These are phyloP conservation scores for Matsumurasca onukii DNA, from an alignment of 1,140 invertebrate genomes.

Conservation along the genomic window DNA sequence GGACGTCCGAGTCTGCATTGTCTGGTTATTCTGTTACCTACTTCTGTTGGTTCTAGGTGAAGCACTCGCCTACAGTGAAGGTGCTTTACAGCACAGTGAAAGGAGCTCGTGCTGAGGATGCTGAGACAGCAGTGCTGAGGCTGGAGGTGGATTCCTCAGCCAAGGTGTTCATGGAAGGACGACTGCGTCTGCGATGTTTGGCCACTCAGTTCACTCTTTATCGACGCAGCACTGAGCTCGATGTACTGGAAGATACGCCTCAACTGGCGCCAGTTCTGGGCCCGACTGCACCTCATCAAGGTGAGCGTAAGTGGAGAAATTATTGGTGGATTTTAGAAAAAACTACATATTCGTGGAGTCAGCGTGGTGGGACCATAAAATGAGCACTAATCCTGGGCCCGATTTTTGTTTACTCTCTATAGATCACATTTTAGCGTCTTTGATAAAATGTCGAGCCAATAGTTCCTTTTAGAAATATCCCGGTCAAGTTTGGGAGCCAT, in stretches of 20 bases:
- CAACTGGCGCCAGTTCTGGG: slow-evolving; percentile 51
- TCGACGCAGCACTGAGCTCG: slow-evolving; percentile 45
- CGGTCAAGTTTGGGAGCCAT: too few species aligned
- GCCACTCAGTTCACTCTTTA: slow-evolving; percentile 52
- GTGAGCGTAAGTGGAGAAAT: too few species aligned
- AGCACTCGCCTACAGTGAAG: background rate
- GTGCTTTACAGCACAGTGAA: background rate
- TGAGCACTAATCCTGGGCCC: too few species aligned
- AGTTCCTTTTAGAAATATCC: too few species aligned
- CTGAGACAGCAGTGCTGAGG: slow-evolving; percentile 32
- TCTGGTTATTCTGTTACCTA: too few species aligned
- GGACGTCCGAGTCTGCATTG: too few species aligned
- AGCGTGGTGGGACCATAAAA: too few species aligned
- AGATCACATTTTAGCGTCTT: too few species aligned
- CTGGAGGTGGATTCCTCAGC: slow-evolving; percentile 47
- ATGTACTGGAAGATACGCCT: slow-evolving; percentile 51
- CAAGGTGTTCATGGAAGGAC: slow-evolving; percentile 49
- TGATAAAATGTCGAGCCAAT: too few species aligned
- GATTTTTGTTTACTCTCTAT: too few species aligned
- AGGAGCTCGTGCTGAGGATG: background rate
- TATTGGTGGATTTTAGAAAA: too few species aligned
- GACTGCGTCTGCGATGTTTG: slow-evolving; percentile 49
- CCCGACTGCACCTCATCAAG: slow-evolving; percentile 44
- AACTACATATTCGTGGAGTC: too few species aligned
- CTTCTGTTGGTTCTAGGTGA: background rate